phyloP scores from a whole-genome alignment of 2,888 invertebrate genomes.

The Axea sp. region DNA sequence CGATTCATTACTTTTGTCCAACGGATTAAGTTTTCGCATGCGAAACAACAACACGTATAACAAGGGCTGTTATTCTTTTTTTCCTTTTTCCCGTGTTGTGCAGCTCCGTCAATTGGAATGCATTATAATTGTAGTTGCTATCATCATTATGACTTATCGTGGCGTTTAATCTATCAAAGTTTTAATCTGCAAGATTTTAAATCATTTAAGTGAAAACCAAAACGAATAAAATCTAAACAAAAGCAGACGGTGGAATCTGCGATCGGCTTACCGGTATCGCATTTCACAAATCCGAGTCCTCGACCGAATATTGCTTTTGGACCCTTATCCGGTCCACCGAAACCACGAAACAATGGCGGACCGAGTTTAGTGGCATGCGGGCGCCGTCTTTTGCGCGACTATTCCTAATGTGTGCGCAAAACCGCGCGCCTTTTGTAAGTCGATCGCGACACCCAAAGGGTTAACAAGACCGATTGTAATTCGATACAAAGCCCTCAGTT shows the following conservation, averaged over 20 bases:
- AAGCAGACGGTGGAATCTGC: not conserved
- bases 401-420: conserved; percentile 46
- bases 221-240: not conserved
- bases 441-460: conserved; percentile 49
- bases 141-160: no score
- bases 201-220: not conserved
- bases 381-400: conserved; percentile 51
- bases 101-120: no score
- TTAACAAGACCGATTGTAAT: conserved; percentile 51
- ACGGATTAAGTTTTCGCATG: conserved; percentile 21
- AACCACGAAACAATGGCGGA: conserved; percentile 54
- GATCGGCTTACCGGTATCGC: conserved; percentile 37
- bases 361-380: conserved; percentile 53
- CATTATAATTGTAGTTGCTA: no score
- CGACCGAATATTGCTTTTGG: conserved; percentile 54
- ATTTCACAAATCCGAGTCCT: conserved; percentile 33
- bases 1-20: conserved; percentile 15
- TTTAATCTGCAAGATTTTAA: no score
- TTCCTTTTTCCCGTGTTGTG: no score
- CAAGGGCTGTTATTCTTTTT: no score
- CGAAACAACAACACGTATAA: not conserved
- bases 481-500: conserved; percentile 51
- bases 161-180: no score
- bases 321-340: conserved; percentile 54
- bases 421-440: conserved; percentile 53